Evolutionary conservation across 1,140 invertebrate genomes (phyloP).

Genomic region (Rhyacophila brunnea): DNA sequence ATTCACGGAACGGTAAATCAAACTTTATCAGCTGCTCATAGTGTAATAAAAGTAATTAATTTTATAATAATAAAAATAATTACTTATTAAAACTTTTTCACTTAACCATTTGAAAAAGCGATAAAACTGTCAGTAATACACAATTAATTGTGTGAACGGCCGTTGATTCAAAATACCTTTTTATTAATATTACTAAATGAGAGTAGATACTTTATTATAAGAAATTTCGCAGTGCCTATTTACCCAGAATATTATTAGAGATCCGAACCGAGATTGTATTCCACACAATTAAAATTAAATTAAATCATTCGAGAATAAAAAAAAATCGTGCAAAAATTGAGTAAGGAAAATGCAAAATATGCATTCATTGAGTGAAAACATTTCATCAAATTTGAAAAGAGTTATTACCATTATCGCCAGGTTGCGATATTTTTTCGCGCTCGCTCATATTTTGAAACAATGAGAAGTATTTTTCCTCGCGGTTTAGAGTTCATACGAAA

Average conservation of each 20-base stretch:
- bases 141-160: too few species aligned
- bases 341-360: slow-evolving; percentile 15
- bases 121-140: too few species aligned
- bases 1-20: too few species aligned
- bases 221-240: neutral
- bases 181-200: neutral
- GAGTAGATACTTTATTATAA: neutral
- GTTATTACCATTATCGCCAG: neutral
- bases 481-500: too few species aligned
- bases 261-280: neutral
- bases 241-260: neutral
- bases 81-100: too few species aligned
- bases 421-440: slow-evolving; percentile 15
- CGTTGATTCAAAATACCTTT: neutral
- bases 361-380: slow-evolving; percentile 20
- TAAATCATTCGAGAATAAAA: neutral
- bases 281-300: neutral
- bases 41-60: too few species aligned
- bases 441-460: slow-evolving; percentile 6
- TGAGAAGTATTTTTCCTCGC: neutral
- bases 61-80: too few species aligned
- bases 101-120: too few species aligned
- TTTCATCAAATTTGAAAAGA: slow-evolving; percentile 15
- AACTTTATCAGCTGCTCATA: too few species aligned
- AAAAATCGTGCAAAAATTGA: slow-evolving; percentile 1